Evolutionary conservation across 64 coral and sea anemone genomes (phyloP), one percentile per base, ranked within the genome.

Genomic region (Trachythela sp.): DNA sequence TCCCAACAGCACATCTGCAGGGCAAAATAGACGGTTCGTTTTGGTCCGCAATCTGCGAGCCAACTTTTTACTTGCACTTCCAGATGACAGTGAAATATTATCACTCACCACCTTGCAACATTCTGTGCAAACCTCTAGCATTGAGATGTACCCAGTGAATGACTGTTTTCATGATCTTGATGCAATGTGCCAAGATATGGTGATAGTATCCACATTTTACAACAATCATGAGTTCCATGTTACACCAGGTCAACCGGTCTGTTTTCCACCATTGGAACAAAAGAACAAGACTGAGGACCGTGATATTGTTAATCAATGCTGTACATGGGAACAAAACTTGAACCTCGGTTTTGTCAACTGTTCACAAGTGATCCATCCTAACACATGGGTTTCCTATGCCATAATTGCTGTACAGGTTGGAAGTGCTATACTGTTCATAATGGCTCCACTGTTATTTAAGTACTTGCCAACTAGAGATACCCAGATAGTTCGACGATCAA

Each of bases 81-180:
- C 96, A 0, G 94, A 99, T 83, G 96, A 99, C 88, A 93, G 94
- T 68, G 96, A 99, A 52, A 99, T 99, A 39, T 89, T 99, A n/a
- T 99, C 96, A 10, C 91, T 99, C 2, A 95, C 96, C 14, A 99
- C 89, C 0, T 86, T 99, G 13, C 90, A 89, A 48, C 48, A 93
- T 15, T 31, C 51, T 4, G 51, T 99, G 17, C 37, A 84, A 3
- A 42, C 92, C 4, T 91, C 77, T 30, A 50, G 91, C 2, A 91
- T 70, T 14, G 88, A 94, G 34, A 1, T n/a, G 54, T 93, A 93
- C 87, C 92, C 83, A 87, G 13, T 51, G 27, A 99, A 93, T 37
- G 26, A 95, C 13, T 80, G 75, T 39, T 80, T 80, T 80, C 9
- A 80, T 34, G 10, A 7, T 8, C 75, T 80, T 80, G 31, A 35